These are phyloP conservation scores for Speoplatyrhinus poulsoni DNA, from an alignment of 2,113 vertebrate genomes.

Conservation along the genomic window DNA sequence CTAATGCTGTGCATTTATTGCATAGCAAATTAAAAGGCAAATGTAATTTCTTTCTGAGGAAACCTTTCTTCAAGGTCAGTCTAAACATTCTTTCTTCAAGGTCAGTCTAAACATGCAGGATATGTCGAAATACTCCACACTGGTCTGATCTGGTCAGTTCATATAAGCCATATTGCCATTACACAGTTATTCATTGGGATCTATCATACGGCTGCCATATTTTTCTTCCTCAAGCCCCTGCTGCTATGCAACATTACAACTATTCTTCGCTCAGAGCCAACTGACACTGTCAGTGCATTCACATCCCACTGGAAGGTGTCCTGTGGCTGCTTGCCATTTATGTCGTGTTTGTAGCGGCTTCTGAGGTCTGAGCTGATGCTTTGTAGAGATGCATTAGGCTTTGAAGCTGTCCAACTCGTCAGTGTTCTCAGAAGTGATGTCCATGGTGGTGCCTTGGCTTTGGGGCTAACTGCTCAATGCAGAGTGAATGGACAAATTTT, in stretches of 20 bases:
- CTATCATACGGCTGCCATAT: not conserved
- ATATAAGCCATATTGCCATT: not conserved
- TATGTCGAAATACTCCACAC: not conserved
- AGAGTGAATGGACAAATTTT: conserved; percentile 10
- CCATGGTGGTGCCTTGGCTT: conserved; percentile 11
- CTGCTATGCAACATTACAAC: conserved; percentile 16
- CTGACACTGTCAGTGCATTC: conserved; percentile 12
- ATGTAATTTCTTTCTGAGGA: no score
- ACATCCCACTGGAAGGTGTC: conserved; percentile 17
- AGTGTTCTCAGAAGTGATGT: conserved; percentile 29
- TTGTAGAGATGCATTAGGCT: conserved; percentile 45
- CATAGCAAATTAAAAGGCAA: no score
- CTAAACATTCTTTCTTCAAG: not conserved
- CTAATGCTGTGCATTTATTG: no score
- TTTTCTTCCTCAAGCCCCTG: not conserved
- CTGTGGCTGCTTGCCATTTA: conserved; percentile 41
- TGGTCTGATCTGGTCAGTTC: not conserved
- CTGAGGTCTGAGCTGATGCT: conserved; percentile 46
- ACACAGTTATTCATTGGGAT: not conserved
- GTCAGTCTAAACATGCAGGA: not conserved
- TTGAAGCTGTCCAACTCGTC: conserved; percentile 48
- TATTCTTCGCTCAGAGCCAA: conserved; percentile 25
- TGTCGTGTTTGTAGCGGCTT: conserved; percentile 42
- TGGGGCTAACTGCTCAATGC: not conserved
- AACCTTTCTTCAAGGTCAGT: not conserved